Percentiles rank a stretch among this genome's conserved stretches.
These are phyloP conservation scores for Morus bassanus DNA, from an alignment of 2,797 vertebrate species.

Conservation along the genomic window DNA sequence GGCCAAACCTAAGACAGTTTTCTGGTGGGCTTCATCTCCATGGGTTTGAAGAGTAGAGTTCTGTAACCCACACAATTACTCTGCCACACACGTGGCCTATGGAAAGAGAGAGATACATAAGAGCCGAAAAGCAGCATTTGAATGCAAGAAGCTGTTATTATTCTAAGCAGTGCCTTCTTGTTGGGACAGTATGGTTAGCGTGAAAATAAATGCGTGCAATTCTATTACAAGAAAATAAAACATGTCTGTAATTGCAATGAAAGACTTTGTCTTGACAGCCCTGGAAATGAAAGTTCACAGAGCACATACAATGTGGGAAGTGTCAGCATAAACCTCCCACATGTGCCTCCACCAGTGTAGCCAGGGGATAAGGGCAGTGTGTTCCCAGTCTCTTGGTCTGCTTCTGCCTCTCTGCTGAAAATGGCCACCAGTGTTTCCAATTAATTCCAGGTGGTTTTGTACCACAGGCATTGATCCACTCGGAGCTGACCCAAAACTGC, in stretches of 20 bases:
- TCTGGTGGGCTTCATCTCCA: neutral
- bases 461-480: neutral
- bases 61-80: neutral
- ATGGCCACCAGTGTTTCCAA: neutral
- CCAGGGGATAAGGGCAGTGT: neutral
- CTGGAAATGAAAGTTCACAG: slow-evolving; percentile 5
- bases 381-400: neutral
- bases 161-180: neutral
- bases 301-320: neutral
- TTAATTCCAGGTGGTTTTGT: slow-evolving; percentile 26
- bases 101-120: neutral
- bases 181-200: neutral
- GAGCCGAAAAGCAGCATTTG: neutral
- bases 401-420: neutral
- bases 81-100: rapidly evolving
- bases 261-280: neutral
- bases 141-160: neutral
- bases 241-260: neutral
- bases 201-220: neutral
- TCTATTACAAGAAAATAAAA: neutral
- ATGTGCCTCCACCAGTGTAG: neutral
- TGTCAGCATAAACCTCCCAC: neutral
- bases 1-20: neutral
- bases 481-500: neutral
- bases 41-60: neutral